phyloP scores from a whole-genome alignment of 2,888 invertebrate genomes.

The Sepioteuthis lessoniana region DNA sequence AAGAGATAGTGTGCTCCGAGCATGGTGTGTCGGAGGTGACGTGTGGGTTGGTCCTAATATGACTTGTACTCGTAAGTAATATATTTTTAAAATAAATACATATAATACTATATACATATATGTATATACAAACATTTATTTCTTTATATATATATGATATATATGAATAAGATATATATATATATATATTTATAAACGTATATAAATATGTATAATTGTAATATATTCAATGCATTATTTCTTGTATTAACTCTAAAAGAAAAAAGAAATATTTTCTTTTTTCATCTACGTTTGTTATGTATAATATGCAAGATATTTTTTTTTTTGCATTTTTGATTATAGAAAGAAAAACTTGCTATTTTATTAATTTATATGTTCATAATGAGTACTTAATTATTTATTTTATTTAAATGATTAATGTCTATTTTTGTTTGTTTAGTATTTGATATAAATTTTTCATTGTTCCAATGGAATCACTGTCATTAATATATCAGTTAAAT shows the following conservation, averaged over 20 bases:
- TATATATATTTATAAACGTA: not conserved
- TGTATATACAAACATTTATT: not conserved
- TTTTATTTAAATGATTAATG: too few species aligned
- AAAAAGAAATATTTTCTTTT: not conserved
- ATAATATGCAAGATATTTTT: not conserved
- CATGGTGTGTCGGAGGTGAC: conserved; percentile 91
- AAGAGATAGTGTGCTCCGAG: conserved; percentile 90
- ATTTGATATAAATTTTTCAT: too few species aligned
- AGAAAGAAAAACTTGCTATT: not conserved
- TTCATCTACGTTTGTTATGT: not conserved
- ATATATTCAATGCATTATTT: not conserved
- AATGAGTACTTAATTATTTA: too few species aligned
- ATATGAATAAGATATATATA: not conserved
- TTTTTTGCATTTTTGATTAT: not conserved
- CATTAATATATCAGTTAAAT: too few species aligned
- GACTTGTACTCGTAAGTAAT: conserved; percentile 89
- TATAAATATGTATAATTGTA: not conserved
- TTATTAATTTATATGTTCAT: not conserved
- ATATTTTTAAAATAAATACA: not conserved
- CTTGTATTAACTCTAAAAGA: not conserved
- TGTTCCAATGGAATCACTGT: too few species aligned
- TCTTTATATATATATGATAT: not conserved
- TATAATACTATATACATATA: not conserved
- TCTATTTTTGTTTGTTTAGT: too few species aligned
- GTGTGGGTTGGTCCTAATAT: conserved; percentile 99